A percentile compares a stretch with the other conserved stretches of the same genome.
Evolutionary conservation across 2,888 invertebrate species (phyloP).

Genomic region (Pristionchus maxplancki): DNA sequence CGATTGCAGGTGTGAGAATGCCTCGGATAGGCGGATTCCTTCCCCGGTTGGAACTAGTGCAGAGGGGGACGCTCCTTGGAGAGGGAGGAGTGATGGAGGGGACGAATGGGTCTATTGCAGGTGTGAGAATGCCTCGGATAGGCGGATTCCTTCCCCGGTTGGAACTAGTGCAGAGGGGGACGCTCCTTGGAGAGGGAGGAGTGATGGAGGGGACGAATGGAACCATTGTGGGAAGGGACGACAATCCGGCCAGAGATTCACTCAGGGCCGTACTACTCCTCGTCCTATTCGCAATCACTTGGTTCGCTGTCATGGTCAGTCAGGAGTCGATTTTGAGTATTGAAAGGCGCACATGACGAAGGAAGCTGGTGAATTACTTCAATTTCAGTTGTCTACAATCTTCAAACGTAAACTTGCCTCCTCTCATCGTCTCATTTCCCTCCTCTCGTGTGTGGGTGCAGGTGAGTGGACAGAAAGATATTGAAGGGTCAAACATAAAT

Average conservation of each 20-base stretch:
- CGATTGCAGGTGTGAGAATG: no score
- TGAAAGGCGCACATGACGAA: no score
- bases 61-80: no score
- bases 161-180: not conserved
- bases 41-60: no score
- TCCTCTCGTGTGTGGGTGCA: constrained; percentile 66
- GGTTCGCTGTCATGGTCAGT: constrained; percentile 71
- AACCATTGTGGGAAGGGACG: not conserved
- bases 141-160: constrained; percentile 30
- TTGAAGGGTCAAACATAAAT: no score
- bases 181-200: not conserved
- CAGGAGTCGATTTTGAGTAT: no score
- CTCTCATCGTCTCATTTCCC: constrained; percentile 58
- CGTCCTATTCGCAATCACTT: constrained; percentile 73
- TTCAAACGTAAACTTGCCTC: constrained; percentile 59
- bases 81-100: no score
- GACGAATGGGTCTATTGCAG: no score
- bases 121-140: constrained; percentile 18
- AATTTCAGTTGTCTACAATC: constrained; percentile 43
- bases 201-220: not conserved
- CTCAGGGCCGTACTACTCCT: constrained; percentile 74
- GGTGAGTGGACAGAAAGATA: constrained; percentile 25
- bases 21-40: no score
- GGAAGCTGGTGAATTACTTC: not conserved
- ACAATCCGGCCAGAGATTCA: constrained; percentile 67